Evolutionary conservation across 1,140 invertebrate genomes (phyloP).

Genomic region (Eriosoma lanigerum): DNA sequence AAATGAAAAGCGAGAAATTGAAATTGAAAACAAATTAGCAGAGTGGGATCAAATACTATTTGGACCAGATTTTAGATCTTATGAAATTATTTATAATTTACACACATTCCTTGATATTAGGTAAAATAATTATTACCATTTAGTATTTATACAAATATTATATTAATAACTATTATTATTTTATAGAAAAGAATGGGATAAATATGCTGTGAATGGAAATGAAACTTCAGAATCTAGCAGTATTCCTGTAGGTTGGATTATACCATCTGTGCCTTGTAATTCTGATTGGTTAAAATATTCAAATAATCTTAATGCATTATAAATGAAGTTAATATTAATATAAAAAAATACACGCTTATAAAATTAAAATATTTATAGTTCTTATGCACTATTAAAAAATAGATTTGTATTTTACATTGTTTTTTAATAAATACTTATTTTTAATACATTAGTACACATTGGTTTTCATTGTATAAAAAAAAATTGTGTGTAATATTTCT

Average conservation of each 20-base stretch:
- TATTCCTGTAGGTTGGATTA: constrained; percentile 54
- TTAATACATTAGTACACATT: too few species aligned
- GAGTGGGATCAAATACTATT: constrained; percentile 58
- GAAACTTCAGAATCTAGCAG: constrained; percentile 36
- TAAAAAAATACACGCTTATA: not conserved
- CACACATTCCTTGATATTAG: constrained; percentile 54
- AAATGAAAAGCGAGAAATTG: constrained; percentile 60
- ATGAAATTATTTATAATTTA: constrained; percentile 42
- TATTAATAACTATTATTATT: not conserved
- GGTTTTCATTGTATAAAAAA: too few species aligned
- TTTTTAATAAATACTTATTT: too few species aligned
- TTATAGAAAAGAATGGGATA: constrained; percentile 53
- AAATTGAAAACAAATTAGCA: constrained; percentile 62
- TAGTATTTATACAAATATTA: not conserved
- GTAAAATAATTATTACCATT: constrained; percentile 25
- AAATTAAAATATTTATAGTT: not conserved
- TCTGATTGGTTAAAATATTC: constrained; percentile 49
- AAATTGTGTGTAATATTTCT: too few species aligned
- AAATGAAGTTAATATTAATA: not conserved
- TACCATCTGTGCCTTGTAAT: constrained; percentile 53
- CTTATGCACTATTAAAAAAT: too few species aligned
- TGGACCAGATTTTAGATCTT: constrained; percentile 40
- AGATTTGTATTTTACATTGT: too few species aligned
- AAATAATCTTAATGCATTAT: not conserved
- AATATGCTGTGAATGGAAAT: constrained; percentile 45